Percentiles rank a stretch among this genome's conserved stretches.
phyloP scores from a whole-genome alignment of 2,113 vertebrate genomes.

The Eudyptes chrysolophus region DNA sequence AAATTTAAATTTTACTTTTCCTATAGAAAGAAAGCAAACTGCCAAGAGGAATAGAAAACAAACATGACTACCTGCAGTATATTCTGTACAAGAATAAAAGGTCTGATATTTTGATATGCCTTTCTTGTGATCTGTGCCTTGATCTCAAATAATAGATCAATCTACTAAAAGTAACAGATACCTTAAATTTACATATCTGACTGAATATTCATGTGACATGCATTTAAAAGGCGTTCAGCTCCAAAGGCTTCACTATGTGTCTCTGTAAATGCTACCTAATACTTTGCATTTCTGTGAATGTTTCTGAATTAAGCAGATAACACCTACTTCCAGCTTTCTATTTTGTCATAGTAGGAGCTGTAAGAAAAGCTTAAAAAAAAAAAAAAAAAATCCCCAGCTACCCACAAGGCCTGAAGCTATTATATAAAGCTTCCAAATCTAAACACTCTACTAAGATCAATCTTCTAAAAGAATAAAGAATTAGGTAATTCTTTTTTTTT shows the following conservation, averaged over 20 bases:
- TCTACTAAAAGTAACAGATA: background rate
- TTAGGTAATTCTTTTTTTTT: background rate
- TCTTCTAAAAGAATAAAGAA: background rate
- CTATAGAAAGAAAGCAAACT: background rate
- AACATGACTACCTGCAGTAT: background rate
- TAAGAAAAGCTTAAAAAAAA: background rate
- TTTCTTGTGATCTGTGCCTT: conserved; percentile 33
- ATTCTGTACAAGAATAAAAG: background rate
- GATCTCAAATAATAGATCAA: conserved; percentile 46
- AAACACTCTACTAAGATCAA: background rate
- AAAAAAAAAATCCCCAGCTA: background rate
- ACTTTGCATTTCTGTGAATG: background rate
- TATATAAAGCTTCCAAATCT: background rate
- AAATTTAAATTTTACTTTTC: conserved; percentile 5
- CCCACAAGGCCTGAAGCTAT: background rate
- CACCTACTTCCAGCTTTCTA: background rate
- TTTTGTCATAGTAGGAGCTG: background rate
- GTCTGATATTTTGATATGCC: conserved; percentile 24
- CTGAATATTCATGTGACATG: conserved; percentile 36
- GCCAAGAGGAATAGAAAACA: background rate
- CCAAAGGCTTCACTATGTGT: background rate
- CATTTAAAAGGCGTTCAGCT: conserved; percentile 1
- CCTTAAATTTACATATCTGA: conserved; percentile 28
- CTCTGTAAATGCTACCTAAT: background rate
- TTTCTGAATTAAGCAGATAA: conserved; percentile 24